Evolutionary conservation across 2,797 vertebrate species (phyloP).

Genomic region (Lacerta bilineata): DNA sequence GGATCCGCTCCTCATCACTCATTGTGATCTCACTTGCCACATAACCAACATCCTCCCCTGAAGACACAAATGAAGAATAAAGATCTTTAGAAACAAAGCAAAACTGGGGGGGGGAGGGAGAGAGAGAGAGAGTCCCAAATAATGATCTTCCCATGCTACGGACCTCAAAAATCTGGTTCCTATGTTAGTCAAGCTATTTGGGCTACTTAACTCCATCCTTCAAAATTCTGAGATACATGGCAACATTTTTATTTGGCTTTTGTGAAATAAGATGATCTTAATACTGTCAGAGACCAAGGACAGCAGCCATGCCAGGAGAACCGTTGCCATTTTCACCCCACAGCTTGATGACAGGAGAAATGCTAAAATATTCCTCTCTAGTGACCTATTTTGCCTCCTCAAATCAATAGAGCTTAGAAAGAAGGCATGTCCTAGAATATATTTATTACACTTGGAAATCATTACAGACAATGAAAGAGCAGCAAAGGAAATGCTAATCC

Average conservation of each 20-base stretch:
- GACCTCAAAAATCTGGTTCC: neutral
- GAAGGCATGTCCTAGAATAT: conserved; percentile 26
- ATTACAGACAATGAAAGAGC: conserved; percentile 19
- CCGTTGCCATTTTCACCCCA: neutral
- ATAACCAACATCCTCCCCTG: conserved; percentile 96
- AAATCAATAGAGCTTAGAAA: neutral
- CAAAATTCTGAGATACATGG: neutral
- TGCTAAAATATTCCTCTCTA: conserved; percentile 10
- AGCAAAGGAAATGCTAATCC: conserved; percentile 9
- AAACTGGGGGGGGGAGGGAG: fast-evolving
- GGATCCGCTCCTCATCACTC: conserved; percentile 98
- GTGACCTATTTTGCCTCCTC: conserved; percentile 11
- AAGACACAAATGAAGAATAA: conserved; percentile 39
- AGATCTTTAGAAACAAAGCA: neutral
- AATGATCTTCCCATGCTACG: conserved; percentile 11
- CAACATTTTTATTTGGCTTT: neutral
- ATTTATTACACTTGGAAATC: conserved; percentile 7
- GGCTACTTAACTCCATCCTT: neutral
- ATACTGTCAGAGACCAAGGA: neutral
- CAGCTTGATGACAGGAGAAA: conserved; percentile 16
- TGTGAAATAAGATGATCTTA: conserved; percentile 24
- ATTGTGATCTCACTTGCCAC: conserved; percentile 99
- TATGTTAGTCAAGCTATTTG: conserved; percentile 22
- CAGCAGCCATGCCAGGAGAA: neutral
- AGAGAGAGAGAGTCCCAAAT: neutral